These are phyloP conservation scores for Ostrea denselamellosa DNA, from an alignment of 1,140 invertebrate species.

Conservation along the genomic window DNA sequence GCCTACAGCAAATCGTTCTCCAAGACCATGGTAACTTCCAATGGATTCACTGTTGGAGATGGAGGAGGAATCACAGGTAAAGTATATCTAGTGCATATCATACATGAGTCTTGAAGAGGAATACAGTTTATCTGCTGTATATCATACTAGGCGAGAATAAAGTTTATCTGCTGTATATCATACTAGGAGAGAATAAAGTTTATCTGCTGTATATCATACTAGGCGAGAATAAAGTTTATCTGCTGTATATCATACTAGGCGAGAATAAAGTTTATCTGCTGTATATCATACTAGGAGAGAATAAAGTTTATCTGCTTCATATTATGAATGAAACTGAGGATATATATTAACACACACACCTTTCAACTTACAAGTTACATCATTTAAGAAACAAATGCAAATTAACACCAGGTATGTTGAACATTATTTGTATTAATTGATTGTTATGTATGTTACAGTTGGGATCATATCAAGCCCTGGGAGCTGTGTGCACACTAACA, in stretches of 20 bases:
- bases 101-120: too few relatives aligned
- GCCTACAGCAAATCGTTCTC: slow-evolving; percentile 62
- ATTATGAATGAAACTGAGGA: too few relatives aligned
- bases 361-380: too few relatives aligned
- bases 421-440: background rate
- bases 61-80: slow-evolving; percentile 60
- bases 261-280: too few relatives aligned
- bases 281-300: background rate
- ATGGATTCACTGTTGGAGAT: slow-evolving; percentile 67
- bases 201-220: background rate
- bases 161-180: background rate
- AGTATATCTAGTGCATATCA: too few relatives aligned
- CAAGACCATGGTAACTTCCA: slow-evolving; percentile 63
- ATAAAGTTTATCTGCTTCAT: background rate
- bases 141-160: too few relatives aligned
- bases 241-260: too few relatives aligned
- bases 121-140: too few relatives aligned
- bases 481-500: slow-evolving; percentile 50
- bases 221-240: too few relatives aligned
- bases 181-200: background rate
- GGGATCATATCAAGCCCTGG: slow-evolving; percentile 39
- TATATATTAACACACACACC: too few relatives aligned
- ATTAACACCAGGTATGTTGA: background rate
- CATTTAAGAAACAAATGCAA: too few relatives aligned
- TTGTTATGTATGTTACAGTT: background rate